Percentiles rank a stretch among this genome's conserved stretches.
Evolutionary conservation across 2,797 vertebrate species (phyloP).

Genomic region (Enteromius paludinosus): DNA sequence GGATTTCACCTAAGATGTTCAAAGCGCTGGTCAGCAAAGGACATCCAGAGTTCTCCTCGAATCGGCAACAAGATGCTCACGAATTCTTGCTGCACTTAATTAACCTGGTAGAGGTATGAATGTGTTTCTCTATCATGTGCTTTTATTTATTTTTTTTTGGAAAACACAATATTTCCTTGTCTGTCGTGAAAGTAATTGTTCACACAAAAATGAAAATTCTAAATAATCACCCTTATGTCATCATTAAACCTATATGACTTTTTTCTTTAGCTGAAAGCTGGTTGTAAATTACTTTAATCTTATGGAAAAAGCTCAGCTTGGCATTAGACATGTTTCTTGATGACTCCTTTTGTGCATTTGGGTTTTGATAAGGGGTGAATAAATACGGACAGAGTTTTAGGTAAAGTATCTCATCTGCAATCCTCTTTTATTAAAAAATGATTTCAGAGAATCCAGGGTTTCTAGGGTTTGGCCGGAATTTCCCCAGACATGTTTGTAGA

Average conservation of each 20-base stretch:
- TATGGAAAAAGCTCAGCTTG: background rate
- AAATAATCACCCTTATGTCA: too few species aligned
- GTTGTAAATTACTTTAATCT: background rate
- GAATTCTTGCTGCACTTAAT: conserved; percentile 93
- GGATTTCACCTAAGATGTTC: conserved; percentile 92
- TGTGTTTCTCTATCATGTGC: background rate
- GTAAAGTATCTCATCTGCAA: background rate
- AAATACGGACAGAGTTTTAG: background rate
- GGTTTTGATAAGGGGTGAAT: background rate
- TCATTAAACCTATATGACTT: background rate
- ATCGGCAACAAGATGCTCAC: conserved; percentile 93
- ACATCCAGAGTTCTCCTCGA: conserved; percentile 96
- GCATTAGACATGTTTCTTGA: background rate
- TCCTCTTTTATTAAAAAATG: background rate
- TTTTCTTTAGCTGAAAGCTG: background rate
- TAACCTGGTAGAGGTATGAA: conserved; percentile 90
- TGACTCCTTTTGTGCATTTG: background rate
- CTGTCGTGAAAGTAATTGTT: background rate
- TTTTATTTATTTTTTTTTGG: background rate
- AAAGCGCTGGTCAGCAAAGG: conserved; percentile 91
- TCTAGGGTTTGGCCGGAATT: conserved; percentile 40
- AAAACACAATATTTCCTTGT: background rate
- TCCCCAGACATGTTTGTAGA: conserved; percentile 21
- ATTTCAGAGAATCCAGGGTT: conserved; percentile 20
- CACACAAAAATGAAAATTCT: background rate